Base-by-base conservation (phyloP, 2,888 invertebrate genomes). In the Micoletzkya japonica region DNA sequence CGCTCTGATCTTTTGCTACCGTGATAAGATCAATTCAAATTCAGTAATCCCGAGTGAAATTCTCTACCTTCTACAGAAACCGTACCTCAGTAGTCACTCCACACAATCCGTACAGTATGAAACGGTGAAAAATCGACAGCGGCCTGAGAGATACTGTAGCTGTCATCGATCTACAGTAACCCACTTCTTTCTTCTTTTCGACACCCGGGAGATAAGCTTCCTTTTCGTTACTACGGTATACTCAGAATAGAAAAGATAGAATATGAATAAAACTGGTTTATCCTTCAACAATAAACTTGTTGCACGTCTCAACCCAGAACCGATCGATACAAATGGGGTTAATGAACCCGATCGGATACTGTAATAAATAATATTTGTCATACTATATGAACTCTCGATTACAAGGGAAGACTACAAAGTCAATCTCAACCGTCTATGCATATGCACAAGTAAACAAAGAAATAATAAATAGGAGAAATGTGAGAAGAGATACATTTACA, bases 11-110 rank as follows among this genome's bases (percentile, higher is more conserved):
- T n/a, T n/a, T n/a, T n/a, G n/a, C n/a, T n/a, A n/a, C n/a, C n/a
- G n/a, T n/a, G n/a, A n/a, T n/a, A n/a, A n/a, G n/a, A n/a, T n/a
- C n/a, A n/a, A n/a, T n/a, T n/a, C n/a, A n/a, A n/a, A n/a, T n/a
- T n/a, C n/a, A n/a, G n/a, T n/a, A n/a, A n/a, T n/a, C n/a, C n/a
- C n/a, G n/a, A n/a, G 20, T 44, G 20, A 44, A 44, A 44, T 44
- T 7, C 14, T n/a, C 54, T 54, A 7, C 26, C 26, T 17, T 17
- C 26, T 24, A 54, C 26, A 7, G 17, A 24, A 54, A 7, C 54
- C 54, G 7, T 24, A 66, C 64, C 64, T 66, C 64, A 6, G 64
- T 54, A 0, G 64, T 66, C 17, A 66, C 54, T 66, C 64, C 64
- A 52, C 64, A 66, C 28, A 66, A 54, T 28, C 64, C 64, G 28